Evolutionary conservation across 1,140 invertebrate genomes (phyloP).

Genomic region (Hypsibius dujardini): DNA sequence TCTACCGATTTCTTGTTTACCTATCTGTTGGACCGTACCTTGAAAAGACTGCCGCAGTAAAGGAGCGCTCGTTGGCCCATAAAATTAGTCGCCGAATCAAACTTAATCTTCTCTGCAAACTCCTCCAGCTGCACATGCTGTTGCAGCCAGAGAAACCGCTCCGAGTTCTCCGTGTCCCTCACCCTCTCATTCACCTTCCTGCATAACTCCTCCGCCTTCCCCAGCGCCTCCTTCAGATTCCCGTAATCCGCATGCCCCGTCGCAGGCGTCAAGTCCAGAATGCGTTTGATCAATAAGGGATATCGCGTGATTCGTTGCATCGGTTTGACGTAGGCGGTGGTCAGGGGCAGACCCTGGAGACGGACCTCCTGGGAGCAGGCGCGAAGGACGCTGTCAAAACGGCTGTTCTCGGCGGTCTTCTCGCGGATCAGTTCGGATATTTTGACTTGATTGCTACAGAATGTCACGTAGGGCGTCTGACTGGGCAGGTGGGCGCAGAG

Average conservation of each 20-base stretch:
- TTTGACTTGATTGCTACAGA: constrained; percentile 59
- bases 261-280: constrained; percentile 48
- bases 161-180: constrained; percentile 57
- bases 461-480: constrained; percentile 57
- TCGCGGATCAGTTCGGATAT: constrained; percentile 51
- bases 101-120: not conserved
- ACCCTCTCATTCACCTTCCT: constrained; percentile 63
- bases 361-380: constrained; percentile 45
- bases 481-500: constrained; percentile 45
- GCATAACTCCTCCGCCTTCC: constrained; percentile 52
- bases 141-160: constrained; percentile 59
- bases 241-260: constrained; percentile 47
- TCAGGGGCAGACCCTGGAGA: constrained; percentile 55
- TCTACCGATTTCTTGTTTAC: too few species aligned
- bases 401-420: constrained; percentile 41
- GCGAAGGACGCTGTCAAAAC: constrained; percentile 35
- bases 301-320: constrained; percentile 75
- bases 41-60: constrained; percentile 27
- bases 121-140: constrained; percentile 32
- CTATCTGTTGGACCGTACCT: constrained; percentile 32
- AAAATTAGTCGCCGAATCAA: constrained; percentile 20
- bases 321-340: constrained; percentile 62
- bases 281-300: constrained; percentile 58
- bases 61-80: constrained; percentile 17
- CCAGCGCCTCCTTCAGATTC: constrained; percentile 48